These are phyloP conservation scores for Trichogramma pretiosum DNA, from an alignment of 1,140 invertebrate genomes.

Conservation along the genomic window DNA sequence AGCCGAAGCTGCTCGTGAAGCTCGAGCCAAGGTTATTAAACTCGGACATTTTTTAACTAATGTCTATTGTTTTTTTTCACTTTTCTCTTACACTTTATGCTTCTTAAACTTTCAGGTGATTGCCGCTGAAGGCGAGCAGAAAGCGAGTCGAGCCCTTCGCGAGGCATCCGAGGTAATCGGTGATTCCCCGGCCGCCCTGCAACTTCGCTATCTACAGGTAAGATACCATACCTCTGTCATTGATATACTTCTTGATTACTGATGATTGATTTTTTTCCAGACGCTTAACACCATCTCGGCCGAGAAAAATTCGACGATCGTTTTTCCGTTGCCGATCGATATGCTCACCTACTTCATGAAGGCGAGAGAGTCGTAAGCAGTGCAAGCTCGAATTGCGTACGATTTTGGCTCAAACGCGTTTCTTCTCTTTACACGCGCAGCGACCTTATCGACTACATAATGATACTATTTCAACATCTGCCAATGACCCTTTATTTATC, in stretches of 20 bases:
- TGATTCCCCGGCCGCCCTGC: constrained; percentile 82
- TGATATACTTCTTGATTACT: not conserved
- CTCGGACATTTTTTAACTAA: not conserved
- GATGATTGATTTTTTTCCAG: too few species aligned
- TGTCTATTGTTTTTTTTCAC: not conserved
- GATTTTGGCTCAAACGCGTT: too few species aligned
- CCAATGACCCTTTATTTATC: too few species aligned
- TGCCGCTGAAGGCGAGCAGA: constrained; percentile 77
- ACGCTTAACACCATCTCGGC: constrained; percentile 91
- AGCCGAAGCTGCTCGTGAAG: constrained; percentile 79
- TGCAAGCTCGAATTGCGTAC: not conserved
- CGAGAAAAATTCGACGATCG: constrained; percentile 96
- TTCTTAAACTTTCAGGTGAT: constrained; percentile 66
- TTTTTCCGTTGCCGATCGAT: constrained; percentile 92
- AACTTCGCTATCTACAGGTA: constrained; percentile 53
- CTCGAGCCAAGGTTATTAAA: constrained; percentile 55
- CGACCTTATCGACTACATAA: too few species aligned
- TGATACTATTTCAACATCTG: too few species aligned
- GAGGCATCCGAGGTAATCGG: constrained; percentile 90
- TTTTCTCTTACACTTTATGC: not conserved
- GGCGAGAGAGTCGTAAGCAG: constrained; percentile 32
- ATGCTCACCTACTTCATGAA: constrained; percentile 71
- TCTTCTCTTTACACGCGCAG: too few species aligned
- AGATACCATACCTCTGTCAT: not conserved
- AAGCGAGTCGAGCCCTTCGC: constrained; percentile 78